These are phyloP conservation scores for Choreutis nemorana DNA, from an alignment of 2,888 invertebrate genomes.

Conservation along the genomic window DNA sequence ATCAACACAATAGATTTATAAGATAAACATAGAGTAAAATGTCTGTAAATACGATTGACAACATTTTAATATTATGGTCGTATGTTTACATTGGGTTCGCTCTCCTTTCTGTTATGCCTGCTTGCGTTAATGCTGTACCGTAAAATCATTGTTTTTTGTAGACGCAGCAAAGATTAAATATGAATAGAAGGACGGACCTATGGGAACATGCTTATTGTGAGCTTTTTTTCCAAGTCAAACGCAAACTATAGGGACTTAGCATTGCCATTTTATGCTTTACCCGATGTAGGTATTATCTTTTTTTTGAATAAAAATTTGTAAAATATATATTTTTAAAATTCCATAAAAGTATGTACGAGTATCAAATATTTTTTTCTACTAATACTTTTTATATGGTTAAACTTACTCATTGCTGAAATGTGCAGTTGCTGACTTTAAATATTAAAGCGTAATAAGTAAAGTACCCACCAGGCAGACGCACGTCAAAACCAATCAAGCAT, in stretches of 20 bases:
- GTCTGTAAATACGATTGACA: conserved; percentile 65
- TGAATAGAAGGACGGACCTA: conserved; percentile 58
- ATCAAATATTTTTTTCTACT: too few species aligned
- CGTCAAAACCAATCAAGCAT: conserved; percentile 1
- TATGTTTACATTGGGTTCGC: conserved; percentile 53
- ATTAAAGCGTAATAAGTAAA: too few species aligned
- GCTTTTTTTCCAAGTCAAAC: too few species aligned
- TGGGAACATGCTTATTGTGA: conserved; percentile 48
- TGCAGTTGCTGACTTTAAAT: too few species aligned
- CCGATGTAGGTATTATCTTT: too few species aligned
- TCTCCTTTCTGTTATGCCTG: conserved; percentile 58
- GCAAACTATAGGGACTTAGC: too few species aligned
- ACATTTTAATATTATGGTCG: conserved; percentile 64
- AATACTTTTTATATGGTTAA: too few species aligned
- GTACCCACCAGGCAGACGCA: neutral
- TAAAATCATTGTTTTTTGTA: conserved; percentile 65
- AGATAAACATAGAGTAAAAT: conserved; percentile 64
- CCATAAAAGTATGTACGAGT: too few species aligned
- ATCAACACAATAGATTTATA: conserved; percentile 64
- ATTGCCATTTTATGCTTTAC: too few species aligned
- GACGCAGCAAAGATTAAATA: conserved; percentile 55
- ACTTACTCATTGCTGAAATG: too few species aligned
- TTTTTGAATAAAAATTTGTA: too few species aligned
- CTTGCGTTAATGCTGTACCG: conserved; percentile 63
- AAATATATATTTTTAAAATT: too few species aligned